Percentiles rank a stretch among this genome's conserved stretches.
phyloP scores from a whole-genome alignment of 2,888 invertebrate genomes.

The Quadroppia sp. region DNA sequence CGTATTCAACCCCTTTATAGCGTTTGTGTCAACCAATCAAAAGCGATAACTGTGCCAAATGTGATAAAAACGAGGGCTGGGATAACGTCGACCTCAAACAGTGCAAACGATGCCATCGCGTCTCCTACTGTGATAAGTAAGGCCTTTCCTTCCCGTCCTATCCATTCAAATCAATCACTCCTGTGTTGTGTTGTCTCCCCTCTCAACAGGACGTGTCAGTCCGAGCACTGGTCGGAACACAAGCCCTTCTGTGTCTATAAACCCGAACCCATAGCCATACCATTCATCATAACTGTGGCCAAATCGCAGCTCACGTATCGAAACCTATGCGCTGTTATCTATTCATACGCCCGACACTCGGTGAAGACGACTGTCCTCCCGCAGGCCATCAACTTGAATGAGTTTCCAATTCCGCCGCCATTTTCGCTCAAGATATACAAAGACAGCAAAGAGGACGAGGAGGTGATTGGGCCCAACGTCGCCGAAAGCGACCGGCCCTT shows the following conservation, averaged over 20 bases:
- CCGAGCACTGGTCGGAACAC: constrained; percentile 53
- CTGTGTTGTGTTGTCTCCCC: too few species aligned
- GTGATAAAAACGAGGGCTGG: constrained; percentile 51
- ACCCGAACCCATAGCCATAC: constrained; percentile 53
- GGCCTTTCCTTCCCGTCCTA: constrained; percentile 45
- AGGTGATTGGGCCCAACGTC: not conserved
- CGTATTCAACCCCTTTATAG: not conserved
- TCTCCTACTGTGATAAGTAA: constrained; percentile 57
- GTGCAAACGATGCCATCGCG: constrained; percentile 55
- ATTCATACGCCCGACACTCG: constrained; percentile 53
- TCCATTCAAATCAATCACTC: too few species aligned
- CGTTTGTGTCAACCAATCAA: constrained; percentile 18
- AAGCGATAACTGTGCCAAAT: constrained; percentile 51
- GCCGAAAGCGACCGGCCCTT: not conserved
- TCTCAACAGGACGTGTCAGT: constrained; percentile 53
- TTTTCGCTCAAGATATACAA: not conserved
- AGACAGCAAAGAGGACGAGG: not conserved
- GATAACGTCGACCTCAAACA: constrained; percentile 51
- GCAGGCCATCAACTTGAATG: not conserved
- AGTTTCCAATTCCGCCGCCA: constrained; percentile 16
- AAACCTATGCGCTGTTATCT: constrained; percentile 53
- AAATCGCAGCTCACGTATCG: constrained; percentile 54
- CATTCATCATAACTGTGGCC: constrained; percentile 56
- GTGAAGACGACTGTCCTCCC: too few species aligned
- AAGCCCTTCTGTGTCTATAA: constrained; percentile 44